Base-by-base conservation (phyloP, 1,140 invertebrate species). In the Cherax destructor region DNA sequence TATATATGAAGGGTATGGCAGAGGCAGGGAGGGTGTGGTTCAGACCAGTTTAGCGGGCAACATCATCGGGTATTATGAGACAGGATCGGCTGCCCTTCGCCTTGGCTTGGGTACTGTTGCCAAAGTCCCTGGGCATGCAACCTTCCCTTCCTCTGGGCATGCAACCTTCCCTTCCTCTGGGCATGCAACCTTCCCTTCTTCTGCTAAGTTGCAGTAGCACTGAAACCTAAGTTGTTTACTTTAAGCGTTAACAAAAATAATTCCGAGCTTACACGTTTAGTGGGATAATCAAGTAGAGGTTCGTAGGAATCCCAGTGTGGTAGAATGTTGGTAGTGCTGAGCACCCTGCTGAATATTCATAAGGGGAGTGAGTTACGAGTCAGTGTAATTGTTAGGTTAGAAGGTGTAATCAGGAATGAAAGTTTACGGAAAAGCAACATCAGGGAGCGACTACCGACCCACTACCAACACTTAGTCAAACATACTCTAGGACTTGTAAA, bases 361-460 rank as follows among this genome's bases (percentile, higher is more conserved):
- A 30, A 74, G 69, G 69, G 6, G 7, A 30, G 69, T 74, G 69
- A 74, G 69, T 24, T 74, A 74, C 30, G 69, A 30, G 69, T 7
- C n/a, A 10, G n/a, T 74, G 69, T 74, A 74, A 74, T 74, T 74
- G 69, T 74, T 74, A 30, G 16, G 69, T 30, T 24, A n/a, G 30
- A n/a, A 30, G 69, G n/a, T 74, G 69, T 74, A 74, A 74, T 74
- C 69, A 74, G 69, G 69, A 74, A n/a, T 24, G 69, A 74, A 74
- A n/a, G 69, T 30, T 41, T 6, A 30, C 0, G 69, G n/a, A 5
- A 6, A n/a, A n/a, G n/a, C 24, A 4, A n/a, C n/a, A 74, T 74
- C 69, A 74, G 69, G 69, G 69, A 74, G 69, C 69, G 30, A 24
- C 69, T 74, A 74, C 69, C 69, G 69, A 30, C 69, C 30, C 69